phyloP scores from a whole-genome alignment of 2,797 vertebrate genomes.

The Onychomys arenicola region DNA sequence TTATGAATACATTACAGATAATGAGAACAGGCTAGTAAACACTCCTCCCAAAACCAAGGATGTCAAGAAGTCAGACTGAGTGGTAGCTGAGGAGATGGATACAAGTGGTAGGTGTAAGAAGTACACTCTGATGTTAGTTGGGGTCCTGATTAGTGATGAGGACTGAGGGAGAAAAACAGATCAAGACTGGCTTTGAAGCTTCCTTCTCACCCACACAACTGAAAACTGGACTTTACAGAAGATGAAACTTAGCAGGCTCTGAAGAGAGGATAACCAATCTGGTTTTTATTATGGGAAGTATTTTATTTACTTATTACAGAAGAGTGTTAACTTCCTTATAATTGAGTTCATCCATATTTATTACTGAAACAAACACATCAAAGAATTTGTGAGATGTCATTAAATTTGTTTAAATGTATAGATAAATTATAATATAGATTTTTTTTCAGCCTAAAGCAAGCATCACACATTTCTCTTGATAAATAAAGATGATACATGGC shows the following conservation, averaged over 20 bases:
- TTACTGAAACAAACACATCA: conserved; percentile 36
- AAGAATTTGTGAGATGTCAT: conserved; percentile 44
- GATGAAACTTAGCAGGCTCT: neutral
- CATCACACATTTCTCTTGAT: conserved; percentile 33
- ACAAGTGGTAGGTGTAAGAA: conserved; percentile 1
- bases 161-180: neutral
- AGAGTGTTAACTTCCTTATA: conserved; percentile 18
- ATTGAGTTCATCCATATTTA: conserved; percentile 3
- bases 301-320: conserved; percentile 22
- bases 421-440: conserved; percentile 42
- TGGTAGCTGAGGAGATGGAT: neutral
- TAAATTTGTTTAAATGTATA: conserved; percentile 67
- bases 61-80: neutral
- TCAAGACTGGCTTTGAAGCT: neutral
- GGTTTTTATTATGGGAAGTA: neutral
- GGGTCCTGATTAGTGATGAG: neutral
- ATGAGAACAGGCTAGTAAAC: neutral
- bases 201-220: neutral
- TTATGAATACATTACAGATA: neutral
- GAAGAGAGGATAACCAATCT: neutral
- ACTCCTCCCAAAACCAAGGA: neutral
- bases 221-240: neutral
- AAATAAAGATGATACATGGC: neutral
- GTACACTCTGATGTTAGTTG: neutral
- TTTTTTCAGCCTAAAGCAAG: neutral